Evolutionary conservation across 2,797 vertebrate species (phyloP), one percentile per base, ranked within the genome.

Genomic region (Glyptemys insculpta): DNA sequence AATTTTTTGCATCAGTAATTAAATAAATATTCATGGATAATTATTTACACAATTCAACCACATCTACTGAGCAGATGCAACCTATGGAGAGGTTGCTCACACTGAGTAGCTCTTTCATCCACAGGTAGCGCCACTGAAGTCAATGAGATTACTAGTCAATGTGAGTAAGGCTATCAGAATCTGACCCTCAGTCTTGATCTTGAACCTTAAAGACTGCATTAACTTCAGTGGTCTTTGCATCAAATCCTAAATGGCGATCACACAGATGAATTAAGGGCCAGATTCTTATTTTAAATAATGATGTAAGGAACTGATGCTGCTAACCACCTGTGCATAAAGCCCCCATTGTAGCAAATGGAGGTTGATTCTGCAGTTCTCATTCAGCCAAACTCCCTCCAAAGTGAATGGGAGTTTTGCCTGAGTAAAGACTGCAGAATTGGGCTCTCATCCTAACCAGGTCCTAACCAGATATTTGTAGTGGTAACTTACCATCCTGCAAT

Each of bases 341-440:
- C 37, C 14, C n/a, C 44, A 78, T 4, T 31, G 27, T 47, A 78
- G 44, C 74, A 49, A 47, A 49, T 49, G 8, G 85, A 84, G 81
- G 54, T 68, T 87, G 78, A 94, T 94, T 90, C 81, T 86, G 54
- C 12, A 1, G 29, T 83, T 95, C 52, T 96, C 53, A 62, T 82
- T 94, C 93, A 91, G 5, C 34, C 65, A 96, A 56, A 87, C 91
- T 92, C 94, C 74, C 84, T 81, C 82, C 85, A 94, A 90, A 86
- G 27, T 49, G 27, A 49, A 49, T 29, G 44, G 8, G 47, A 10
- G 15, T 16, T 47, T 78, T 78, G 12, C 29, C 27, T 78, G 74
- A 78, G 41, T 49, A 94, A 88, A 84, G 78, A 79, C 41, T 76
- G 74, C 50, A 93, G 86, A 59, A 56, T 41, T 4, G 34, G 81